Base-by-base conservation (phyloP, 2,113 vertebrate genomes). In the Microcebus tavaratra region DNA sequence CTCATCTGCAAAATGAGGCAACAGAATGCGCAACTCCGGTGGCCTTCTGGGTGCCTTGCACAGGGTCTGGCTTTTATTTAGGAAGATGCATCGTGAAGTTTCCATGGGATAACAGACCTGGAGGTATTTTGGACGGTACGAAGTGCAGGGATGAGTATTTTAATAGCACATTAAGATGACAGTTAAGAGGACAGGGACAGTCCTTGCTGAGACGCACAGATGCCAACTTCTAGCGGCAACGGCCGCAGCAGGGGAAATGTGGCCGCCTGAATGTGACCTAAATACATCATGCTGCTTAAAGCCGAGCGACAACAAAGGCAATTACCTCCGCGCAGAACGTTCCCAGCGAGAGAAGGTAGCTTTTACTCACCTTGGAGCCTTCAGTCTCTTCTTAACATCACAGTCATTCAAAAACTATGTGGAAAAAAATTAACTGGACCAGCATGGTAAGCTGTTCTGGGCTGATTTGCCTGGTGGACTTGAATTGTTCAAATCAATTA, bases 181-280 rank as follows among this genome's bases (percentile, higher is more conserved):
- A 27, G 18, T 31, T 18, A 36, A 20, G 82, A 68, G 9, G 48
- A 39, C 5, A 20, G 63, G 57, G 18, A 8, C 45, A 23, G 76
- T 27, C 34, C 90, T 93, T 78, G 75, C 67, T 83, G 80, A 73
- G 29, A 88, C 7, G 45, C 34, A 6, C 55, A 36, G 57, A 34
- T 21, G 34, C 9, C 23, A 34, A 29, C 42, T 25, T 94, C n/a
- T 29, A 34, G 27, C 25, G 83, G 55, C 50, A 80, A 45, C 8
- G 80, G 29, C 63, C 39, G 0, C n/a, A 25, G 90, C 50, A 45
- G 55, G n/a, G 27, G 68, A 63, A 39, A 23, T 59, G 61, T 2
- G 3, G 4, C 17, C 50, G 61, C 25, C 39, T 55, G 67, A 78
- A 59, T 25, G 88, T 92, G 91, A 75, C 91, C 88, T 79, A 85